Base-by-base conservation (phyloP, 2,797 vertebrate species). In the Hydrophis major region DNA sequence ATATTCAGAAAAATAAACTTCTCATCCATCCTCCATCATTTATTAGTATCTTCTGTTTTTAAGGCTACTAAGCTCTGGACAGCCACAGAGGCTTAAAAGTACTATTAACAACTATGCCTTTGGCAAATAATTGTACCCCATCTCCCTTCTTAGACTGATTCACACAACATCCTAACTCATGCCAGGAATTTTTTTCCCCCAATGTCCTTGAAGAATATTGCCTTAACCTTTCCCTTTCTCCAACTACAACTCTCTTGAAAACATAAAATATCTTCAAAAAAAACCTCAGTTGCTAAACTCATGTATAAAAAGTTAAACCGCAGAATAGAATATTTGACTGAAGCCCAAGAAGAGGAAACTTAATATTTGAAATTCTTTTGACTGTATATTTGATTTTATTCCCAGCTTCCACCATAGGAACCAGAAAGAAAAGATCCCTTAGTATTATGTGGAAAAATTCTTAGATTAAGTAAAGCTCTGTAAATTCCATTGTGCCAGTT, bases 301-400 rank as follows among this genome's bases (percentile, higher is more conserved):
- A 96, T 96, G 94, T 61, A 83, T 96, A 96, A 90, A 94, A 90
- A 94, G 93, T 95, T 89, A 92, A 92, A 95, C 93, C 92, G 91
- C 94, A 92, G 61, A 95, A 96, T 93, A 18, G 37, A 95, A 92
- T 92, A 93, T 93, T 96, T 95, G 93, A 91, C 94, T 93, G 93
- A 95, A 93, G 94, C 90, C 87, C 87, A 83, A 93, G 89, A 94
- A 95, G 92, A 66, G 59, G 89, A 95, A 12, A 69, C 47, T 5
- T 94, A 92, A 94, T 74, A 94, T 93, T 95, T 91, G 3, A 93
- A 96, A 95, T 94, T 96, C 95, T 94, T 94, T 63, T 90, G 94
- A 94, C 88, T 95, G 94, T 95, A 95, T 94, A 93, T 95, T 96
- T 95, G 50, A 94, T 96, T 96, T 96, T 74, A 59, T 94, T 93